Evolutionary conservation across 2,888 invertebrate species (phyloP), one percentile per base, ranked within the genome.

Genomic region (Drosophila mimica): DNA sequence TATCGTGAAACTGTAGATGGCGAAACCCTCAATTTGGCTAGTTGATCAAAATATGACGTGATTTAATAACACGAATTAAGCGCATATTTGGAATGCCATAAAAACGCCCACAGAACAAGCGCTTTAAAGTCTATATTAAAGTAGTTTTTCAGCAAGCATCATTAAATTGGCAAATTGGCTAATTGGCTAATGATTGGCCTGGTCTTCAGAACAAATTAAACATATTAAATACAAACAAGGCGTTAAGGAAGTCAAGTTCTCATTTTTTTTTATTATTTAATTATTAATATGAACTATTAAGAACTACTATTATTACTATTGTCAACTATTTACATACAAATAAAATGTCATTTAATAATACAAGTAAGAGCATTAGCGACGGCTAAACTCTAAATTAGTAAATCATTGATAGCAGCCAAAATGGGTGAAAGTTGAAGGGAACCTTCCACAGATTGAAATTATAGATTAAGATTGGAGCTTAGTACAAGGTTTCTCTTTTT

Each of bases 11-110:
- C 31, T 54, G 30, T 15, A 52, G 57, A 43, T 48, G 20, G 8
- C 17, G 46, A 52, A 65, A 36, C 60, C 63, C 46, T 38, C 73
- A 87, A 89, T 79, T 82, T 62, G 72, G 56, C 67, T 71, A 64
- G 68, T 78, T 71, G 52, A 63, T 60, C 38, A 61, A 60, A 52
- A 61, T 49, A 43, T 58, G 31, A 60, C 54, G 62, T 68, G 61
- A 67, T 52, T 64, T 89, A 84, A 84, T 84, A 74, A 89, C 70
- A 70, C 56, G 58, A 60, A 89, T 84, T 88, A 70, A 61, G 53
- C 48, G 52, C 77, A 76, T 73, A 82, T 88, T 82, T 84, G 77
- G 88, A 68, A 79, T 69, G 76, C 51, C 58, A 76, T 81, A 62
- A 75, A 61, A 60, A 67, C 80, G 80, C 83, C 83, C 71, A 77